These are phyloP conservation scores for Siniperca obscura DNA, from an alignment of 2,797 vertebrate genomes.

Conservation along the genomic window DNA sequence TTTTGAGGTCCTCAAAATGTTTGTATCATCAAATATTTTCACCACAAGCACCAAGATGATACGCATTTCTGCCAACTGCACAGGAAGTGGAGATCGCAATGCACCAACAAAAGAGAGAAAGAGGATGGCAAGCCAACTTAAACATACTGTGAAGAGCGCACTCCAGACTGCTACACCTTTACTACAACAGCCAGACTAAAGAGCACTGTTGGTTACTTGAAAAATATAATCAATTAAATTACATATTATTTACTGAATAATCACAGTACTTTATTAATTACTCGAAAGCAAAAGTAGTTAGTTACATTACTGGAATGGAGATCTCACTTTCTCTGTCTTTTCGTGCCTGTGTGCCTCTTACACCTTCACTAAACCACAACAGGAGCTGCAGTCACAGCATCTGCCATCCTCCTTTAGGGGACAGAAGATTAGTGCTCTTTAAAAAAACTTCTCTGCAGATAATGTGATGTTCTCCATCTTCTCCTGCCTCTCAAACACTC, in stretches of 20 bases:
- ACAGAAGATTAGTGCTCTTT: slow-evolving; percentile 48
- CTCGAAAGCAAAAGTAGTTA: neutral
- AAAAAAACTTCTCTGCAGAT: slow-evolving; percentile 44
- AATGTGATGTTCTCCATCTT: slow-evolving; percentile 45
- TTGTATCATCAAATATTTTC: neutral
- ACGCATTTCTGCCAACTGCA: neutral
- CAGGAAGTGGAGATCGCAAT: too few relatives aligned
- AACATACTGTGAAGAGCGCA: too few relatives aligned
- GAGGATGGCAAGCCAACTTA: too few relatives aligned
- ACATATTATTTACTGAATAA: neutral
- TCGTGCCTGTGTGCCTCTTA: neutral
- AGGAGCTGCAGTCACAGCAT: slow-evolving; percentile 16
- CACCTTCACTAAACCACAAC: slow-evolving; percentile 42
- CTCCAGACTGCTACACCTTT: too few relatives aligned
- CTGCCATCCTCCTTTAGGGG: slow-evolving; percentile 43
- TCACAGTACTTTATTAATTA: neutral
- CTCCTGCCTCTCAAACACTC: slow-evolving; percentile 23
- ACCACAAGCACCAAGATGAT: neutral
- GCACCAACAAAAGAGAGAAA: too few relatives aligned
- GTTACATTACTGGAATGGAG: too few relatives aligned
- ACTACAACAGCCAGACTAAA: too few relatives aligned
- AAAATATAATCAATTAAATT: neutral
- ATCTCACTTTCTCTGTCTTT: neutral
- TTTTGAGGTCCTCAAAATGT: neutral
- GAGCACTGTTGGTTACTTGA: too few relatives aligned